A percentile compares a stretch with the other conserved stretches of the same genome.
These are phyloP conservation scores for Sthenelais limicola DNA, from an alignment of 2,888 invertebrate species.

Conservation along the genomic window DNA sequence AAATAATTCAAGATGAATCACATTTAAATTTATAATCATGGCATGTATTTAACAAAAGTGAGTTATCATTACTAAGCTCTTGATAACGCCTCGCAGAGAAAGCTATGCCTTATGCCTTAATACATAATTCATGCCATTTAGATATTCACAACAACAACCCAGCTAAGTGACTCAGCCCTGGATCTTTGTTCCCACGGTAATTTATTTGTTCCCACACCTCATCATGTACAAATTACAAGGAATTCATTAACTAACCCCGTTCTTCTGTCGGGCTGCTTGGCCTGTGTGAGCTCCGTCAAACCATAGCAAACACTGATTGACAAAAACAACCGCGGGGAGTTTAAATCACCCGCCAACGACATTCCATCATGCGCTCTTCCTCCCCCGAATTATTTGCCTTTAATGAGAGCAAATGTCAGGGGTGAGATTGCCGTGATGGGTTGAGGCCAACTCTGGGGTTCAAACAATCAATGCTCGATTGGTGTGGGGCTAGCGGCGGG, in stretches of 20 bases:
- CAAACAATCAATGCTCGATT: slow-evolving; percentile 21
- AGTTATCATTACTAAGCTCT: too few species aligned
- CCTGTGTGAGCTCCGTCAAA: too few species aligned
- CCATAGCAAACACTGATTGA: too few species aligned
- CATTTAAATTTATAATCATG: too few species aligned
- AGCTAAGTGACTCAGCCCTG: too few species aligned
- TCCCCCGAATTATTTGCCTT: slow-evolving; percentile 29
- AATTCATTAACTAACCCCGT: slow-evolving; percentile 35
- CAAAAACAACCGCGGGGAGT: slow-evolving; percentile 29
- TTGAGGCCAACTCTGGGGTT: not conserved
- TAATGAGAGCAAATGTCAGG: slow-evolving; percentile 34
- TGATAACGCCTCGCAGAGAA: too few species aligned
- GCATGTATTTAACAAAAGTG: too few species aligned
- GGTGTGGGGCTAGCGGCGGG: not conserved
- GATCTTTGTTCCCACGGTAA: too few species aligned
- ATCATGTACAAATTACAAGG: slow-evolving; percentile 33
- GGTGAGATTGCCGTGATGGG: slow-evolving; percentile 35
- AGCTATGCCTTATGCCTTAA: too few species aligned
- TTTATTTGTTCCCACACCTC: slow-evolving; percentile 1
- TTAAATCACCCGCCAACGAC: slow-evolving; percentile 24
- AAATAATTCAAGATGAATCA: too few species aligned
- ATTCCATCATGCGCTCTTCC: not conserved
- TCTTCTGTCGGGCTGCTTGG: not conserved
- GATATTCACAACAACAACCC: too few species aligned
- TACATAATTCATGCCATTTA: too few species aligned